Base-by-base conservation (phyloP, 2,797 vertebrate genomes). In the Ispidina lecontei region DNA sequence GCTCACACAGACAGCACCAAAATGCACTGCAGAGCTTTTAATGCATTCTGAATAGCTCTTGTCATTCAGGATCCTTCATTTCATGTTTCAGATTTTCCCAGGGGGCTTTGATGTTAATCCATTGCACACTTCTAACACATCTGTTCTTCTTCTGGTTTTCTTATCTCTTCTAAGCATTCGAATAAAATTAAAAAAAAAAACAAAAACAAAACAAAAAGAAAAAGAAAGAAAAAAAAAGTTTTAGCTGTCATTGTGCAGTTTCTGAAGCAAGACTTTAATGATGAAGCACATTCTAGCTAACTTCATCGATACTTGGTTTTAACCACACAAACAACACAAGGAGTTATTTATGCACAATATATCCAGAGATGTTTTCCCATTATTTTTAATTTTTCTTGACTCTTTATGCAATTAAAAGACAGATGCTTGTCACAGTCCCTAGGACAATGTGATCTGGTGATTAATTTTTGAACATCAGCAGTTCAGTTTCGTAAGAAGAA, bases 71-170 rank as follows among this genome's bases (percentile, higher is more conserved):
- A 97, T 97, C 88, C 94, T 96, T 96, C 96, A 98, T 97, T 98
- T 98, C 96, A 97, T 97, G 97, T 97, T 97, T 97, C 95, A 92
- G 95, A 97, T 97, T 97, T 97, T 97, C 97, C 96, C 97, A 97
- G 96, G 96, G 95, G 97, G 84, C 96, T 97, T 98, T 97, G 96
- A 97, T 98, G 96, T 97, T 97, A 97, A 98, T 98, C 97, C 97
- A 96, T 98, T 98, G 97, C 96, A 97, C 97, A 97, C 96, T 97
- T 97, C 96, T 97, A 97, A 97, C 96, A 97, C 95, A 97, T 97
- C 97, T 97, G 96, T 97, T 97, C 97, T 96, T 97, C 97, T 97
- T 97, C 90, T 88, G 89, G 86, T 86, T 97, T 97, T 97, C 96
- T 97, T 97, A 97, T 97, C 96, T 97, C 95, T 96, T 96, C 94